A percentile compares a stretch with the other conserved stretches of the same genome.
Conservation (phyloP, 1,140 invertebrate species). For the Schlechtendalia chinensis region DNA sequence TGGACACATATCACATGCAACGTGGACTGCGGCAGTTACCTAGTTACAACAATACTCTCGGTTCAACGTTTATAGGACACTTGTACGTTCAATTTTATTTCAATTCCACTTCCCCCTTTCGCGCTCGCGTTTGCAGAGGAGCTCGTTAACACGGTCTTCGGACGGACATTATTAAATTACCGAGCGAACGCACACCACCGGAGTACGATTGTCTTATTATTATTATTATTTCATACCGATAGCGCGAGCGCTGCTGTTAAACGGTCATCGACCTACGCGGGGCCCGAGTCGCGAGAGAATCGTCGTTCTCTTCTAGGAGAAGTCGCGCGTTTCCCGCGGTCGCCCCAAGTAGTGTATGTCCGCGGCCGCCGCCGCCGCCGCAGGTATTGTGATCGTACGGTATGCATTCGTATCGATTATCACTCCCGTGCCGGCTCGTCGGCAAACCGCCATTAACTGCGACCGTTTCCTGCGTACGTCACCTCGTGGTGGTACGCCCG, state of each 20-base stretch:
- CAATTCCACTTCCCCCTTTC: not conserved
- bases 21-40: not conserved
- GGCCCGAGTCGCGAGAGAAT: not conserved
- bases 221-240: not conserved
- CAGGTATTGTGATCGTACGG: no score
- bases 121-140: not conserved
- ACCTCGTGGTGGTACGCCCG: no score
- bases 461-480: no score
- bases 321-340: not conserved
- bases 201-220: slow-evolving; percentile 25
- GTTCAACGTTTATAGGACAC: slow-evolving; percentile 3
- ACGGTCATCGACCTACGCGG: slow-evolving; percentile 15
- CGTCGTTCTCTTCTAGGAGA: not conserved
- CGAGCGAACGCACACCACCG: not conserved
- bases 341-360: no score
- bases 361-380: no score
- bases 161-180: slow-evolving; percentile 9
- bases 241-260: slow-evolving; percentile 12
- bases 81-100: not conserved
- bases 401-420: no score
- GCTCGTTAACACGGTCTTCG: not conserved
- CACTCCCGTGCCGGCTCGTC: no score
- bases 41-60: not conserved
- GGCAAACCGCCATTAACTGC: no score
- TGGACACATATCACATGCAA: not conserved